Base-by-base conservation (phyloP, 2,888 invertebrate species). In the Psylliodes chrysocephalus region DNA sequence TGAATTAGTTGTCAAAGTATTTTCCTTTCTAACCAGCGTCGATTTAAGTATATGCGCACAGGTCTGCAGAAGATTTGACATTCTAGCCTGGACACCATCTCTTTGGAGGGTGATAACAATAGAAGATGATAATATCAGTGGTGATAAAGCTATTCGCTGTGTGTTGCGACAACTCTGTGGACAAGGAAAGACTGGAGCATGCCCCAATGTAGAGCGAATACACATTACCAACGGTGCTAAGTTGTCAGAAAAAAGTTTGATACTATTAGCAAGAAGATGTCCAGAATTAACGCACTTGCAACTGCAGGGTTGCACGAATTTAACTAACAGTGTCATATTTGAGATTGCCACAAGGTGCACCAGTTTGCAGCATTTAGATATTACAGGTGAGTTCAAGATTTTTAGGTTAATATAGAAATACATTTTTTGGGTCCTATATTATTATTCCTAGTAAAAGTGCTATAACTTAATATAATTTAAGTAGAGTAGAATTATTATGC, bases 261-360 rank as follows among this genome's bases (percentile, higher is more conserved):
- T 90, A 74, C 82, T 92, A 46, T 82, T 95, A 28, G 91, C 92
- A 0, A 87, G 92, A 42, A 86, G 92, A 46, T 95, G 94, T 82
- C 91, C 94, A 0, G 92, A 93, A 78, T 83, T 95, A 61, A 90
- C 92, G 3, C 92, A 92, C 76, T 83, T 95, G 56, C 93, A 94
- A 67, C 84, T 94, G 54, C 91, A 91, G 65, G 90, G 89, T 1
- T 91, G 93, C 70, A 85, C 86, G 53, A 88, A 88, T 64, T 86
- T 95, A 73, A 90, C 92, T 53, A 93, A 94, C 73, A 86, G 89
- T 46, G 90, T 93, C 0, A 81, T 95, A 54, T 90, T 90, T 56
- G 94, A 95, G 71, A 86, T 94, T 6, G 87, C 91, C 57, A 90
- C 92, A 2, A 89, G 91, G 77, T 92, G 94, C 79, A 87, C 88